Conservation (phyloP, 2,797 vertebrate species). For the Takifugu rubripes region DNA sequence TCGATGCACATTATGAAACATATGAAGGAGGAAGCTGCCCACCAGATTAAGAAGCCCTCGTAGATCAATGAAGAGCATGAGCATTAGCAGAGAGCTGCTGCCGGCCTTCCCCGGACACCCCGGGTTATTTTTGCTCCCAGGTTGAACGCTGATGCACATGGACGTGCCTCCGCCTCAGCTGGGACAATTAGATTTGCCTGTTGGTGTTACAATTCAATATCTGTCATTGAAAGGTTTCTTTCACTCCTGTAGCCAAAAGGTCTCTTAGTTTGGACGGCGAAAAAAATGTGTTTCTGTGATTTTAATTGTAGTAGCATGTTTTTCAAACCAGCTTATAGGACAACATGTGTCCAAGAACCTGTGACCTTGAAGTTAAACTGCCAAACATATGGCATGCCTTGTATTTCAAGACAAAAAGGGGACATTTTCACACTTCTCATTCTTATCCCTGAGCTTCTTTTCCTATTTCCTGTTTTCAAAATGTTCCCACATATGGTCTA, state of each 20-base stretch:
- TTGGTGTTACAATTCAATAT: slow-evolving; percentile 67
- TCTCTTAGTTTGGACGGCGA: background rate
- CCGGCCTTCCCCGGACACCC: slow-evolving; percentile 42
- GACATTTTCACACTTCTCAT: too few species aligned
- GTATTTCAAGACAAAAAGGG: too few species aligned
- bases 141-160: slow-evolving; percentile 40
- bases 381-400: too few species aligned
- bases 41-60: slow-evolving; percentile 59
- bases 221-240: slow-evolving; percentile 58
- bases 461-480: too few species aligned
- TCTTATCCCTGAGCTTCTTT: too few species aligned
- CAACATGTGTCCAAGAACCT: too few species aligned
- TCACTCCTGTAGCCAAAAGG: slow-evolving; percentile 28
- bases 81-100: slow-evolving; percentile 61
- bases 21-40: slow-evolving; percentile 54
- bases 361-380: too few species aligned
- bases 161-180: slow-evolving; percentile 54
- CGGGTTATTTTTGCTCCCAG: slow-evolving; percentile 45
- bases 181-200: slow-evolving; percentile 69
- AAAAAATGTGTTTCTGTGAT: background rate
- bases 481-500: too few species aligned
- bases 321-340: too few species aligned
- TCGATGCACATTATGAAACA: slow-evolving; percentile 71
- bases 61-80: slow-evolving; percentile 65
- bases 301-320: too few species aligned